Conservation (phyloP, 35 echinoderm and acorn worm species). For the Lytechinus variegatus region DNA sequence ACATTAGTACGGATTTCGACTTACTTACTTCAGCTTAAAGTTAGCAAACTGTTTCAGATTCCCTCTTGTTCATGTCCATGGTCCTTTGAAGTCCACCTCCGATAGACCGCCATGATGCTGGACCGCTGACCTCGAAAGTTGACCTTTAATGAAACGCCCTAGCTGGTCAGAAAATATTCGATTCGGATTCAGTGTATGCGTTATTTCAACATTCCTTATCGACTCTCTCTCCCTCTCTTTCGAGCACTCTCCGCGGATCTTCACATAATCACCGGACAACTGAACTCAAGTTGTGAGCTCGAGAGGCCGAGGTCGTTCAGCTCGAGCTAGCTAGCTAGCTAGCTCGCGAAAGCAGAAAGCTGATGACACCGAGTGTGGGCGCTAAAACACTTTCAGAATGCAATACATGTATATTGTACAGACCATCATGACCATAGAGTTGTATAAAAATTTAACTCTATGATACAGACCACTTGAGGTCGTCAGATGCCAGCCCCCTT, state of each 20-base stretch:
- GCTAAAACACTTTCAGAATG: neutral
- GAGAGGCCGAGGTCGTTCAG: neutral
- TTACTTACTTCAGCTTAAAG: neutral
- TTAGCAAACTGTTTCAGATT: neutral
- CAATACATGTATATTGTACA: neutral
- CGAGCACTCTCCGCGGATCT: neutral
- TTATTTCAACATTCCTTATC: neutral
- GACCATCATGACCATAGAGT: too few relatives aligned
- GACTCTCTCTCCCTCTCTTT: neutral
- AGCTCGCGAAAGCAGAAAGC: neutral
- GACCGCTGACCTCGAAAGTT: conserved; percentile 48
- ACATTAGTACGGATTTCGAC: neutral
- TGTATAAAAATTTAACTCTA: too few relatives aligned
- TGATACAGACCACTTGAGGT: too few relatives aligned
- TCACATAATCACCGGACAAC: neutral
- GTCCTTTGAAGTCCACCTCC: conserved; percentile 51
- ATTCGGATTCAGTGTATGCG: neutral
- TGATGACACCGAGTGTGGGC: neutral
- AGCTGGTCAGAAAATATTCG: conserved; percentile 50
- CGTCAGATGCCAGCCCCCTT: too few relatives aligned
- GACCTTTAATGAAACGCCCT: conserved; percentile 55
- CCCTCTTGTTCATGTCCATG: conserved; percentile 41
- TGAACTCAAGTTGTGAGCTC: neutral
- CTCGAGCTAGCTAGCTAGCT: neutral
- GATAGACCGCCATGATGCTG: conserved; percentile 48